Percentiles rank a stretch among this genome's conserved stretches.
Evolutionary conservation across 2,888 invertebrate genomes (phyloP).

Genomic region (Lithophane leautieri): DNA sequence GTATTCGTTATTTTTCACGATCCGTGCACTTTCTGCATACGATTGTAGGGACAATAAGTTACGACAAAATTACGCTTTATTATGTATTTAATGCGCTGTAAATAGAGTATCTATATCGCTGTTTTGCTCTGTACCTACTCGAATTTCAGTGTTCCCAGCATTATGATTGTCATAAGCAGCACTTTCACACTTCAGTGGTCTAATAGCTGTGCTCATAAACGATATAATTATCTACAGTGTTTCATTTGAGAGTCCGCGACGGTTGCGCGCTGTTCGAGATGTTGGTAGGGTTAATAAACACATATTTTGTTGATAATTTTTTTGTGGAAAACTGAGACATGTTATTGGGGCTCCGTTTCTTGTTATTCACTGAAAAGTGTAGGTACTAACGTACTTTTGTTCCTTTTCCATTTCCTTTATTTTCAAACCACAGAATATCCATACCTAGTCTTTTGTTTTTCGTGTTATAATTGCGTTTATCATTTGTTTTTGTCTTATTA

Average conservation of each 20-base stretch:
- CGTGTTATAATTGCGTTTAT: background rate
- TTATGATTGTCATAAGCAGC: slow-evolving; percentile 11
- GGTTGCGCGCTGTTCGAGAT: slow-evolving; percentile 16
- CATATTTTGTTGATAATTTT: background rate
- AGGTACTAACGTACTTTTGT: background rate
- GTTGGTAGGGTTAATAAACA: slow-evolving; percentile 8
- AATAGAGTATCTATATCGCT: too few relatives aligned
- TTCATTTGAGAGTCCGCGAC: slow-evolving; percentile 46
- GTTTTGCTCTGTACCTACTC: too few relatives aligned
- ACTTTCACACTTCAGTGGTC: slow-evolving; percentile 56
- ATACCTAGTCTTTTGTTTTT: background rate
- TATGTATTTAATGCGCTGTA: too few relatives aligned
- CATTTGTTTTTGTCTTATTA: background rate
- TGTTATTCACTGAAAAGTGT: background rate
- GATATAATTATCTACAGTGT: slow-evolving; percentile 57
- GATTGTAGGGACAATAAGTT: too few relatives aligned
- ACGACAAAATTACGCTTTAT: too few relatives aligned
- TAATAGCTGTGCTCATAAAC: slow-evolving; percentile 58
- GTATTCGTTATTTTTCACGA: too few relatives aligned
- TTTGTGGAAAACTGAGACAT: too few relatives aligned
- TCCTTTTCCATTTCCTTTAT: background rate
- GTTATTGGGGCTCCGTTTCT: background rate
- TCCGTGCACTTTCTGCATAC: too few relatives aligned
- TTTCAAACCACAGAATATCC: too few relatives aligned
- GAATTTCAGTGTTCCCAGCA: background rate